Base-by-base conservation (phyloP, 2,113 vertebrate species). In the Entelurus aequoreus region DNA sequence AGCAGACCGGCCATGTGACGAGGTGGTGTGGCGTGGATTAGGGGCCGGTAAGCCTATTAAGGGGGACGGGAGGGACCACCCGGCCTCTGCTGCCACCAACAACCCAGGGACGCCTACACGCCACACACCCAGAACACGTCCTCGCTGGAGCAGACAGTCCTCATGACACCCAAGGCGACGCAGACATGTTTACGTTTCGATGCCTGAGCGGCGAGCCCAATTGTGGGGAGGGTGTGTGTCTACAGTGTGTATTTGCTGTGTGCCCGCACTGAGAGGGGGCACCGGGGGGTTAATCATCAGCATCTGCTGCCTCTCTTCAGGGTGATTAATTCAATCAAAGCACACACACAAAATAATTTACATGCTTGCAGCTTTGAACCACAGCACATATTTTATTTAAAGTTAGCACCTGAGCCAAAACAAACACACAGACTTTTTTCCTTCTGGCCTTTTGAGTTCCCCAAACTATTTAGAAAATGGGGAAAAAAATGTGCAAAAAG, bases 1-100 rank as follows among this genome's bases (percentile, higher is more conserved):
- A 87, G 84, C 81, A 87, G 87, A 87, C 81, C 52, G 13, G 70
- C 74, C 86, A 85, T 85, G 86, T 88, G 87, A 88, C 60, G 38
- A 77, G 69, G 75, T 80, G 74, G 82, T 74, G 79, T 80, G 80
- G 70, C 75, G 68, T 84, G 84, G 86, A 89, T 89, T 89, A 89
- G 74, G 72, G 78, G 68, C 75, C 80, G 78, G 59, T 87, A 88
- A 87, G 82, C 87, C 80, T 86, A 87, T 89, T 87, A 87, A 11
- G 63, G 77, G 80, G 65, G 77, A 87, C 83, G 78, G 80, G 78
- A 83, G 80, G 76, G 87, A 86, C 85, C 87, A 88, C 87, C 84
- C 84, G 68, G 86, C 69, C 77, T 84, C 77, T 53, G 51, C 69
- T 56, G 80, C 79, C 83, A 84, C 84, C 78, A 74, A 70, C 73